Percentiles rank a stretch among this genome's conserved stretches.
phyloP scores from a whole-genome alignment of 2,888 invertebrate genomes.

The Palloptera scutellata region DNA sequence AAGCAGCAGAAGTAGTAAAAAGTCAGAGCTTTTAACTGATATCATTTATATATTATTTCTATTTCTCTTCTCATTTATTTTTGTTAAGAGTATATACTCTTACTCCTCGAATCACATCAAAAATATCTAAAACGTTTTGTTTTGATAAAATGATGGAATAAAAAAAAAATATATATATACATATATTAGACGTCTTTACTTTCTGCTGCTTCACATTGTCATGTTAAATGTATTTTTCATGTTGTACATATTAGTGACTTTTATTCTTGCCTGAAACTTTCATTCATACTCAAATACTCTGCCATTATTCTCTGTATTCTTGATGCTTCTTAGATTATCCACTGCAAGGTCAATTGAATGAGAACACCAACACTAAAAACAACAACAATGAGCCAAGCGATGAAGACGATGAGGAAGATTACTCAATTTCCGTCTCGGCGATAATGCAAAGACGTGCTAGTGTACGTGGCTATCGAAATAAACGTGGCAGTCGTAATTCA shows the following conservation, averaged over 20 bases:
- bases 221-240: background rate
- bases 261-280: background rate
- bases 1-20: no score
- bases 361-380: constrained; percentile 32
- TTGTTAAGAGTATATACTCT: no score
- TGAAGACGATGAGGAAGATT: constrained; percentile 78
- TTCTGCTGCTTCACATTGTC: no score
- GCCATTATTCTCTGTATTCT: constrained; percentile 5
- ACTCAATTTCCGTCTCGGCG: constrained; percentile 84
- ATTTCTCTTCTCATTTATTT: no score
- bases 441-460: constrained; percentile 83
- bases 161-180: no score
- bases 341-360: constrained; percentile 33
- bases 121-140: no score
- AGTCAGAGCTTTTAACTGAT: no score
- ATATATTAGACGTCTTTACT: no score
- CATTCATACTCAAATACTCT: no score
- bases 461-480: constrained; percentile 72
- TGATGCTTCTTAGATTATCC: constrained; percentile 35
- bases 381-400: constrained; percentile 39
- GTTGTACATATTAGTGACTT: background rate
- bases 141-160: no score
- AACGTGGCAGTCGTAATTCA: constrained; percentile 69
- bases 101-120: no score
- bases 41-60: no score